Conservation (phyloP, 2,113 vertebrate species). For the Microcebus ravelobensis region DNA sequence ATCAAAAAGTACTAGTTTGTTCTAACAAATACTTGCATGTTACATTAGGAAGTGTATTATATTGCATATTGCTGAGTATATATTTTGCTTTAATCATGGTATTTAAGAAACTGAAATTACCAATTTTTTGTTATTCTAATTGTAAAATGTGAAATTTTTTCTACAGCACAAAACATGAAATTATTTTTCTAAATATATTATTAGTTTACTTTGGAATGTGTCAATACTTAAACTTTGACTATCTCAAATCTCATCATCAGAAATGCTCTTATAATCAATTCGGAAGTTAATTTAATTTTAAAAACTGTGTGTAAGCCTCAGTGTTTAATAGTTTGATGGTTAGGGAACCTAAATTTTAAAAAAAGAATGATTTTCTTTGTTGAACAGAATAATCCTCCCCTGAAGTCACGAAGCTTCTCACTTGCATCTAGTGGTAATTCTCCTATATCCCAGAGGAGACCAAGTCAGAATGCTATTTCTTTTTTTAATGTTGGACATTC, state of each 20-base stretch:
- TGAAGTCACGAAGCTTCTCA: conserved; percentile 97
- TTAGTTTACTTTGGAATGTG: neutral
- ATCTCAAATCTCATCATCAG: conserved; percentile 29
- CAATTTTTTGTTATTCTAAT: conserved; percentile 9
- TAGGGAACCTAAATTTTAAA: neutral
- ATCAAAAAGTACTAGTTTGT: conserved; percentile 20
- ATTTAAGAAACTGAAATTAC: conserved; percentile 47
- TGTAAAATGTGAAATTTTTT: conserved; percentile 10
- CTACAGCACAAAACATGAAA: neutral
- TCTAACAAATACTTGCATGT: neutral
- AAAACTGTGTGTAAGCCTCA: neutral
- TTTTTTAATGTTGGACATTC: conserved; percentile 91
- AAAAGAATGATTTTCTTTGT: conserved; percentile 78
- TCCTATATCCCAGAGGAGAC: conserved; percentile 91
- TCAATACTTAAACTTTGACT: conserved; percentile 37
- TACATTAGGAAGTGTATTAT: conserved; percentile 10
- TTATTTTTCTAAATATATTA: conserved; percentile 47
- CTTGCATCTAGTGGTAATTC: conserved; percentile 95
- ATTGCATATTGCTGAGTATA: neutral
- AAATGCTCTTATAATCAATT: conserved; percentile 28
- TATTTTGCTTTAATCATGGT: conserved; percentile 25
- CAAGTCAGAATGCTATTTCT: conserved; percentile 92
- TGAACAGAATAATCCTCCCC: conserved; percentile 95
- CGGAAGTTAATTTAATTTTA: conserved; percentile 44
- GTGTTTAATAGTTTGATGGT: neutral